phyloP scores from a whole-genome alignment of 2,888 invertebrate species.

The Acrocyrtus sp. region DNA sequence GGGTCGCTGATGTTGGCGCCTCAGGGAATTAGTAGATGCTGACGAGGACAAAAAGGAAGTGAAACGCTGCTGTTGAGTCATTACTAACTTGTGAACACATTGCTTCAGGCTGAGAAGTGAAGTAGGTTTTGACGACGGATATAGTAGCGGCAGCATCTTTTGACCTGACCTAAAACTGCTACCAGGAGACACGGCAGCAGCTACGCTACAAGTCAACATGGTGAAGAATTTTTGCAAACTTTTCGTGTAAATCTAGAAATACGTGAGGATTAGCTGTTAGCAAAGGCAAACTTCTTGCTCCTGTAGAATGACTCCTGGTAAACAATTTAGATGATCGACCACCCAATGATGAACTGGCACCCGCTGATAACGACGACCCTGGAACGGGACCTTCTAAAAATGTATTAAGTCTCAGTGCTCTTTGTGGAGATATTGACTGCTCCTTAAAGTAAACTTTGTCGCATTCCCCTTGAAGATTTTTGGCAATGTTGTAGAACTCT shows the following conservation, averaged over 20 bases:
- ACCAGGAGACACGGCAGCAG: neutral
- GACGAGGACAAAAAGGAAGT: neutral
- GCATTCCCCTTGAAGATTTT: slow-evolving; percentile 60
- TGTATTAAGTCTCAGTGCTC: slow-evolving; percentile 58
- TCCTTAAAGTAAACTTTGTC: slow-evolving; percentile 63
- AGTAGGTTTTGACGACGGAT: slow-evolving; percentile 24
- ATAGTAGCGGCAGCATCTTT: slow-evolving; percentile 8
- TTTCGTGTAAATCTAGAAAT: slow-evolving; percentile 63
- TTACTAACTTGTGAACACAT: slow-evolving; percentile 46
- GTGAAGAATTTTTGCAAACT: slow-evolving; percentile 63
- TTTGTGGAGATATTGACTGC: slow-evolving; percentile 60
- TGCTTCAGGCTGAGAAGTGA: slow-evolving; percentile 37
- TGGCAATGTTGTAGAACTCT: slow-evolving; percentile 62
- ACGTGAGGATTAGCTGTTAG: slow-evolving; percentile 63
- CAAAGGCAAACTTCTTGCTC: slow-evolving; percentile 62
- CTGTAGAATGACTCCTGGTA: slow-evolving; percentile 59
- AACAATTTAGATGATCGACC: slow-evolving; percentile 57
- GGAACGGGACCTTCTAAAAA: slow-evolving; percentile 51
- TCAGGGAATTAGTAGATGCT: neutral
- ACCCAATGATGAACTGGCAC: slow-evolving; percentile 42
- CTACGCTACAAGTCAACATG: slow-evolving; percentile 63
- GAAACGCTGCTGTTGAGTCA: slow-evolving; percentile 29
- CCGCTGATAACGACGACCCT: slow-evolving; percentile 28
- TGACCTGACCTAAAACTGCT: neutral
- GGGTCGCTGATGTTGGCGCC: neutral